Evolutionary conservation across 2,113 vertebrate species (phyloP), one percentile per base, ranked within the genome.

Genomic region (Corythaeola cristata): DNA sequence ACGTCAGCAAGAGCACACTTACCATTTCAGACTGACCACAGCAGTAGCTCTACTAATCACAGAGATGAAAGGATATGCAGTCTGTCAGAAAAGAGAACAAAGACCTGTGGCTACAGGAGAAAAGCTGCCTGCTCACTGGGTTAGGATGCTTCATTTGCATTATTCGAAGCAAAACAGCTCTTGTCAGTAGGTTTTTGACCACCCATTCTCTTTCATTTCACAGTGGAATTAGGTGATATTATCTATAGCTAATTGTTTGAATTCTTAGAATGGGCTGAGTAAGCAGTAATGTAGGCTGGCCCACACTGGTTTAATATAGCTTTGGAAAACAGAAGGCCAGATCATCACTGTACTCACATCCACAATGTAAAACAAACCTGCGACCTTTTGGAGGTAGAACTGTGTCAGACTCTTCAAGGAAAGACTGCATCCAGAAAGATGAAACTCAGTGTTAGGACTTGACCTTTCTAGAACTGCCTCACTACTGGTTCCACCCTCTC

Each of bases 31-130:
- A 87, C 27, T 87, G 93, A 90, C 39, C n/a, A 13, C 49, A 66
- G 93, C 59, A 78, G 73, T 2, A 45, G 35, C 49, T 73, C 76
- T 60, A 3, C 71, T 96, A 96, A 97, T 95, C 87, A 90, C 16
- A 2, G 77, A 50, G 83, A 93, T 95, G 76, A 97, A 97, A 86
- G 79, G 73, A 85, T 81, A 44, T 41, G 60, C 83, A 80, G 76
- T 64, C 67, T 91, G 77, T 94, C 73, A 95, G 79, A 71, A 94
- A 96, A 81, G 64, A 53, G 91, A 97, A 95, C 86, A 97, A 96
- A 96, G 96, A 93, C 39, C 73, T 58, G 59, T 75, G 71, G 85
- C 82, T 80, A 73, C 39, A 76, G 68, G 71, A 68, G 66, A 87
- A 91, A 74, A 93, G 69, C 90, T 88, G 56, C 44, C 90, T 52